Evolutionary conservation across 2,888 invertebrate species (phyloP), one percentile per base, ranked within the genome.

Genomic region (Argyra leucocephala): DNA sequence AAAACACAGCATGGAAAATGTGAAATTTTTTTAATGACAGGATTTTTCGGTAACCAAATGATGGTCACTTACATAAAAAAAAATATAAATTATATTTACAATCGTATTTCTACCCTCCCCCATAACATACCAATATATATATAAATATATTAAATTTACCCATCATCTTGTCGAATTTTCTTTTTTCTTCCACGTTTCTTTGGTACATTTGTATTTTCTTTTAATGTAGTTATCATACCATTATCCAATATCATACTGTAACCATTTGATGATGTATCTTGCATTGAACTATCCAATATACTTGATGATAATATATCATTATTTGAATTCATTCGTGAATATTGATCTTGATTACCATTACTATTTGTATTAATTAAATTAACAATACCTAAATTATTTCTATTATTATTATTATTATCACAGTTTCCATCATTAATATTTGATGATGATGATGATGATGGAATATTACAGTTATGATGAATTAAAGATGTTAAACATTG

Each of bases 111-210:
- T n/a, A 31, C 31, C 3, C 7, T 31, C 4, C 12, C 31, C 1
- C 7, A 10, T 31, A 31, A 4, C 9, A n/a, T n/a, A n/a, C n/a
- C n/a, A n/a, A n/a, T n/a, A n/a, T n/a, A n/a, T n/a, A n/a, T n/a
- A n/a, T 31, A 31, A 6, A 31, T 31, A 31, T 59, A 12, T 24
- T 4, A 36, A 62, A 22, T 82, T 81, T 71, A 82, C 83, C 83
- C 83, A 72, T 82, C 84, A 73, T 86, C 86, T 68, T 85, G 83
- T 76, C 86, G 86, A 66, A 87, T 82, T 79, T 93, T 93, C 84
- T 93, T 93, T 84, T 93, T 93, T 65, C 93, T 82, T 23, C 93
- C 93, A 21, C 93, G 82, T 78, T 92, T 91, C 80, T 93, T 93
- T 67, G 90, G 91, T 70, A 83, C 83, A 6, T 61, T 21, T 24